Evolutionary conservation across 2,888 invertebrate genomes (phyloP).

Genomic region (Chrysolina americana): DNA sequence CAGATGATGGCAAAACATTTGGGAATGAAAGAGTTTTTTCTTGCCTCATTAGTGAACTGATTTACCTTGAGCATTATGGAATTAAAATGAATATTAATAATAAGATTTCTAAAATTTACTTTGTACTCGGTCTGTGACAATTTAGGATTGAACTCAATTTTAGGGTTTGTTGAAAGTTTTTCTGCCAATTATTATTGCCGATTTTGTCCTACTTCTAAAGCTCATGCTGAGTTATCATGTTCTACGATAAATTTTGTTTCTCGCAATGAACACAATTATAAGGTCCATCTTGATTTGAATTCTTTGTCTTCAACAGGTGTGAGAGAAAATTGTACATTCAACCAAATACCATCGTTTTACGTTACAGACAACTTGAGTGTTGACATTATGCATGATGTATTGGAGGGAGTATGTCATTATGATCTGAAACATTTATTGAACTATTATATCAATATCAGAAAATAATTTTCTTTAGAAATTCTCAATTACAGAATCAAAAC

Average conservation of each 20-base stretch:
- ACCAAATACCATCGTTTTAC: constrained; percentile 51
- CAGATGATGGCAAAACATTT: constrained; percentile 22
- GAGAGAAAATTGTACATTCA: constrained; percentile 40
- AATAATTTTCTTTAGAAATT: constrained; percentile 50
- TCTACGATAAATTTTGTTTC: too few species aligned
- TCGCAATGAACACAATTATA: too few species aligned
- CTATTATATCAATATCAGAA: constrained; percentile 44
- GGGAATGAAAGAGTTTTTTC: constrained; percentile 31
- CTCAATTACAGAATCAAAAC: constrained; percentile 51
- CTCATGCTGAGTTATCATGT: constrained; percentile 28
- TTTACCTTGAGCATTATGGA: constrained; percentile 41
- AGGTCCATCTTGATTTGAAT: too few species aligned
- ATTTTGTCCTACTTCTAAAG: constrained; percentile 42
- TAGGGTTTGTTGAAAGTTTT: constrained; percentile 49
- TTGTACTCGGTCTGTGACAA: constrained; percentile 48
- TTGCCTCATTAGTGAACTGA: constrained; percentile 36
- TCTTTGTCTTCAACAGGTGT: constrained; percentile 40
- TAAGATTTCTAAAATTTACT: constrained; percentile 38
- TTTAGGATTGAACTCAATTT: constrained; percentile 47
- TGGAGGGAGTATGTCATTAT: constrained; percentile 49
- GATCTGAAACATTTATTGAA: constrained; percentile 46
- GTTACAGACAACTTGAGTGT: constrained; percentile 42
- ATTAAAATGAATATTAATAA: constrained; percentile 36
- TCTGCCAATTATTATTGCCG: constrained; percentile 45
- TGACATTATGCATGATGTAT: constrained; percentile 51